Conservation (phyloP, 2,888 invertebrate species). For the Caenorhabditis macrosperma region DNA sequence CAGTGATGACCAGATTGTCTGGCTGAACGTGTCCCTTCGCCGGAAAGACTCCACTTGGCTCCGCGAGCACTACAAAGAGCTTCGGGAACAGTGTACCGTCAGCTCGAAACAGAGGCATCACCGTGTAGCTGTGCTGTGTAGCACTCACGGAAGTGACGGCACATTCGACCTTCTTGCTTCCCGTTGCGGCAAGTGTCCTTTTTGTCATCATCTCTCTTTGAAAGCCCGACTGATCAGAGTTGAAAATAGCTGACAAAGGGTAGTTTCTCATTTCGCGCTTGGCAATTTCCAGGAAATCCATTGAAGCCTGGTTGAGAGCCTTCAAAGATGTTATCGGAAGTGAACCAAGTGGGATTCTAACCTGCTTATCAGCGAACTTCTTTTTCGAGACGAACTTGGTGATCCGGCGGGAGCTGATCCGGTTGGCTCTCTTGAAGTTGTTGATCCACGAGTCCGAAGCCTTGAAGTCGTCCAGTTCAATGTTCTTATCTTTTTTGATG, state of each 20-base stretch:
- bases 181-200: conserved; percentile 29
- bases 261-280: not conserved
- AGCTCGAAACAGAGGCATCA: conserved; percentile 45
- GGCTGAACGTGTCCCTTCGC: not conserved
- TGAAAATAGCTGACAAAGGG: conserved; percentile 7
- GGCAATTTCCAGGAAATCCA: not conserved
- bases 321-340: too few species aligned
- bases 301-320: not conserved
- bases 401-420: not conserved
- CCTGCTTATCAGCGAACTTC: not conserved
- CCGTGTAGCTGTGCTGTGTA: conserved; percentile 36
- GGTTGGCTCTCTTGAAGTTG: not conserved
- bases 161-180: conserved; percentile 11
- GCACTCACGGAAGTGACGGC: conserved; percentile 8
- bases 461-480: not conserved
- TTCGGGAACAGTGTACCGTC: conserved; percentile 25
- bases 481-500: not conserved
- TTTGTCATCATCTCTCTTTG: conserved; percentile 24
- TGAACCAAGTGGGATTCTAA: too few species aligned
- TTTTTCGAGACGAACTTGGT: conserved; percentile 3
- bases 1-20: conserved; percentile 28
- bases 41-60: conserved; percentile 38
- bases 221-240: conserved; percentile 51
- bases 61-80: conserved; percentile 37
- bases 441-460: not conserved